Evolutionary conservation across 2,888 invertebrate species (phyloP).

Genomic region (Plagiodera versicolora): DNA sequence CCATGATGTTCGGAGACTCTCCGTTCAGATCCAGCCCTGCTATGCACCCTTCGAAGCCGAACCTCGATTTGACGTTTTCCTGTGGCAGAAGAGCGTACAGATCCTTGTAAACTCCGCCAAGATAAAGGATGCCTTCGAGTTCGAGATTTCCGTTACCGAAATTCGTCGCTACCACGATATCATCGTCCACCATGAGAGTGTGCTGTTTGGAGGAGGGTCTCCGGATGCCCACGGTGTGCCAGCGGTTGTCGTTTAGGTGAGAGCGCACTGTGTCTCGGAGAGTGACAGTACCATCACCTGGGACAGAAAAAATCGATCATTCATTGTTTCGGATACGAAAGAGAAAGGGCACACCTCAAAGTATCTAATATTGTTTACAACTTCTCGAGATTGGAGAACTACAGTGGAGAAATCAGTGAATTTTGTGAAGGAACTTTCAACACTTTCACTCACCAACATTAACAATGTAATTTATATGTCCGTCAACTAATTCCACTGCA

Average conservation of each 20-base stretch:
- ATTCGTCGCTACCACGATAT: constrained; percentile 76
- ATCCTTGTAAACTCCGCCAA: constrained; percentile 87
- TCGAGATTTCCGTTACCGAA: constrained; percentile 80
- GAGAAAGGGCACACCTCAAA: too few species aligned
- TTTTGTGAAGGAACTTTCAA: too few species aligned
- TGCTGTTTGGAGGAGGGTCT: constrained; percentile 85
- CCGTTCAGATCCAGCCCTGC: constrained; percentile 91
- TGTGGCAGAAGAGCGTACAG: constrained; percentile 82
- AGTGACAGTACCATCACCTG: constrained; percentile 64
- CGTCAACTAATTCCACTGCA: constrained; percentile 86
- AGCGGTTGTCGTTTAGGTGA: constrained; percentile 88
- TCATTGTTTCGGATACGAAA: too few species aligned
- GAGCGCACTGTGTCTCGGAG: constrained; percentile 72
- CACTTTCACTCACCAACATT: constrained; percentile 74
- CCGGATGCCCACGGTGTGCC: constrained; percentile 91
- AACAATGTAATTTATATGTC: constrained; percentile 88
- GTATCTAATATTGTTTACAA: too few species aligned
- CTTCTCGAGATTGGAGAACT: too few species aligned
- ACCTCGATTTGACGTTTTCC: constrained; percentile 74
- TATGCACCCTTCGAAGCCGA: constrained; percentile 93
- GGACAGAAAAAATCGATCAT: too few species aligned
- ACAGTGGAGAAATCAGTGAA: too few species aligned
- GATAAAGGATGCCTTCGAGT: constrained; percentile 84
- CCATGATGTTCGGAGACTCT: constrained; percentile 81
- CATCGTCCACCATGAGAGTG: constrained; percentile 88